Conservation (phyloP, 2,888 invertebrate species). For the Agrotis ipsilon region DNA sequence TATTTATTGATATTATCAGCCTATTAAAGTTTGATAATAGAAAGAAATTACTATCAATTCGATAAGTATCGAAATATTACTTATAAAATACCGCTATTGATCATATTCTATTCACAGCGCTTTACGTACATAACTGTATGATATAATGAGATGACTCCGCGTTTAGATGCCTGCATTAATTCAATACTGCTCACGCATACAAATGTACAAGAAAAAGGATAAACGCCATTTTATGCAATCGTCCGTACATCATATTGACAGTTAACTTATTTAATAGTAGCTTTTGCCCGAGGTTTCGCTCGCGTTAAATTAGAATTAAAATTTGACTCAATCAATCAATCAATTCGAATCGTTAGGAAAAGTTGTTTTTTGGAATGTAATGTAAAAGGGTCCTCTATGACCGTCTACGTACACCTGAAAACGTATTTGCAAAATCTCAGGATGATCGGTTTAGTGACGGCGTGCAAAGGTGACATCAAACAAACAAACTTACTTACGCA, state of each 20-base stretch:
- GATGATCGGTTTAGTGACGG: too few species aligned
- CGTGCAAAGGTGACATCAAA: too few species aligned
- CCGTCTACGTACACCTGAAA: too few species aligned
- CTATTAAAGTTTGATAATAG: constrained; percentile 3
- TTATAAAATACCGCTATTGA: constrained; percentile 33
- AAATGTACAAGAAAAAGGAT: constrained; percentile 13
- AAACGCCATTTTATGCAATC: neutral
- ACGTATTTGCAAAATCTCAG: too few species aligned
- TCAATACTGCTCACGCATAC: neutral
- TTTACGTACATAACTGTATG: neutral
- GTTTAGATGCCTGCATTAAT: constrained; percentile 20
- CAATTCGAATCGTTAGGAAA: too few species aligned
- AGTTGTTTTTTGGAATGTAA: too few species aligned
- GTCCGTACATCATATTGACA: neutral
- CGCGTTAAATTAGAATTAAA: too few species aligned
- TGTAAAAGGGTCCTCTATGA: too few species aligned
- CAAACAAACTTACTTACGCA: too few species aligned
- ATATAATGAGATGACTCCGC: constrained; percentile 19
- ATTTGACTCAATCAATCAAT: too few species aligned
- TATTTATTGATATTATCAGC: neutral
- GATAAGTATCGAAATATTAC: constrained; percentile 3
- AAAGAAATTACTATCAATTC: constrained; percentile 21
- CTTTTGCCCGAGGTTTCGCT: too few species aligned
- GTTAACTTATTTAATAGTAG: constrained; percentile 8
- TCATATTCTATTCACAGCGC: constrained; percentile 29